Base-by-base conservation (phyloP, 1,140 invertebrate genomes). In the Nylanderia fulva region DNA sequence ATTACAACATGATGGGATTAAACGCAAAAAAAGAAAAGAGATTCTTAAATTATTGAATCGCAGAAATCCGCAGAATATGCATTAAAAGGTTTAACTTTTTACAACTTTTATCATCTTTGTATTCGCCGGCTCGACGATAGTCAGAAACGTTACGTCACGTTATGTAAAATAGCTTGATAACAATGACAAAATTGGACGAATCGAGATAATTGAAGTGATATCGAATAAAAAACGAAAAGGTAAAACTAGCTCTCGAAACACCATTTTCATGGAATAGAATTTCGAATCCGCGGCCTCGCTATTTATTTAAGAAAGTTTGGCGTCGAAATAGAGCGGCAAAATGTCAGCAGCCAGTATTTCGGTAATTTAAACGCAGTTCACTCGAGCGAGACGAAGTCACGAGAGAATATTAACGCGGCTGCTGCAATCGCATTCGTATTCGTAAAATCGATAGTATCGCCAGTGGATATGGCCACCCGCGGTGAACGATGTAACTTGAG, bases 391-490 rank as follows among this genome's bases (percentile, higher is more conserved):
- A 56, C 63, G 18, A 56, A 56, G 45, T 69, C 64, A 33, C 76
- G 33, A 36, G 15, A 29, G 36, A 33, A 54, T 56, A 69, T 80
- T 80, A 80, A 7, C 42, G 18, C 21, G 61, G n/a, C 33, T 52
- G 29, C 21, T 54, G 61, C 76, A 68, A 68, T 79, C 76, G 39
- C 21, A 68, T 48, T 29, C 66, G 45, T 36, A 54, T 24, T 24
- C 45, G 36, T 42, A 54, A 56, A 69, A 80, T 80, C 77, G 77
- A 80, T 80, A 80, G 24, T 33, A 79, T 79, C 48, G 64, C 77
- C 52, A 42, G 21, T 56, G 33, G 18, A 18, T 2, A 69, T 42
- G 39, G 15, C 39, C 54, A 39, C 33, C 58, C 75, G 6, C 63
- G 9, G 6, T 27, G 36, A 15, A 21, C 27, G 75, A 48, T 42